phyloP scores from a whole-genome alignment of 2,113 vertebrate genomes.

The Crypturellus undulatus region DNA sequence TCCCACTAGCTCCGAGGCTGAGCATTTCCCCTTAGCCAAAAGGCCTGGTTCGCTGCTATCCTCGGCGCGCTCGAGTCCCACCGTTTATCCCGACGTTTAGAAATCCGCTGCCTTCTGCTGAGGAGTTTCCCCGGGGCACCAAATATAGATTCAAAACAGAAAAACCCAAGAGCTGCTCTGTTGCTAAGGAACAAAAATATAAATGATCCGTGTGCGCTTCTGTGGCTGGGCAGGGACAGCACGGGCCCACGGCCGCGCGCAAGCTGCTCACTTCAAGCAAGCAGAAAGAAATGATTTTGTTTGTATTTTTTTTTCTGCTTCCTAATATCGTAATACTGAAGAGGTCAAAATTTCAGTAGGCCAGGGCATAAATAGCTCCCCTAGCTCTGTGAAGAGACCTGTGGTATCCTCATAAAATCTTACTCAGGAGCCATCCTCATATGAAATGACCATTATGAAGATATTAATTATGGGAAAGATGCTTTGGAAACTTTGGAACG shows the following conservation, averaged over 20 bases:
- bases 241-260: fast-evolving
- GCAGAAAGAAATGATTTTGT: background rate
- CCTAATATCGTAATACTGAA: background rate
- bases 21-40: background rate
- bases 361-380: background rate
- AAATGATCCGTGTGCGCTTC: background rate
- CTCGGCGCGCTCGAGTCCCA: background rate
- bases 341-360: background rate
- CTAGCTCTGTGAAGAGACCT: background rate
- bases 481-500: background rate
- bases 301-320: background rate
- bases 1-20: background rate
- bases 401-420: background rate
- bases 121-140: constrained; percentile 40
- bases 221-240: background rate
- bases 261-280: background rate
- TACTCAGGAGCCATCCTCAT: background rate
- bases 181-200: constrained; percentile 56
- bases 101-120: constrained; percentile 20
- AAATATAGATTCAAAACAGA: constrained; percentile 16
- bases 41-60: background rate
- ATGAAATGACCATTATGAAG: background rate
- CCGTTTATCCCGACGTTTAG: constrained; percentile 11
- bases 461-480: background rate
- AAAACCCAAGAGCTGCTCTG: background rate